Evolutionary conservation across 2,888 invertebrate species (phyloP), one percentile per base, ranked within the genome.

Genomic region (Chrysina gloriosa): DNA sequence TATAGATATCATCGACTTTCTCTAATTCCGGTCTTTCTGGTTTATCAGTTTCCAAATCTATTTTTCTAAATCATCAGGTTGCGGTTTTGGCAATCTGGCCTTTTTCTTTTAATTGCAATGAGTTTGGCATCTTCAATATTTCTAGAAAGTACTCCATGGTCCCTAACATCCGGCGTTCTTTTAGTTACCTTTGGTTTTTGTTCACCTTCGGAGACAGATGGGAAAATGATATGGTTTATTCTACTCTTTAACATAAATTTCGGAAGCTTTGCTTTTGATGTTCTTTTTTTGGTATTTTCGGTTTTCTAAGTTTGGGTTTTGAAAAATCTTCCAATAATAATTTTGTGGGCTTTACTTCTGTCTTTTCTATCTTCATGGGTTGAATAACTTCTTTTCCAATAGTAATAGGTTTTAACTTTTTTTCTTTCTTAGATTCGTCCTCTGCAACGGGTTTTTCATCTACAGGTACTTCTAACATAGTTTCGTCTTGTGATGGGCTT

Each of bases 171-270:
- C 2, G 81, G 80, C 75, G 80, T 75, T 71, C 82, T 73, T 70
- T 82, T 71, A 29, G 81, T 79, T 31, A 83, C 79, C 31, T 76
- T 71, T 3, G 83, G 79, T 54, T 76, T 69, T 58, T 79, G 74
- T 72, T 82, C 80, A 47, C 72, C 50, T 75, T 82, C 81, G 21
- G 68, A 71, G 45, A 70, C 23, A 16, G 83, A 81, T 45, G 84
- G 83, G 71, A 85, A 85, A 54, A 84, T 83, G 1, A 85, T 80
- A 74, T 86, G 86, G 45, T 83, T 85, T n/a, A 93, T 90, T 72
- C 90, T 86, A 78, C 92, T 92, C 77, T 90, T 91, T 0, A 93
- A 82, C 77, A 90, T 85, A 54, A 91, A 85, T 80, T 90, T 91
- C 0, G 90, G 91, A 65, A 92, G 81, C 69, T 75, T 77, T 1